Conservation (phyloP, 2,113 vertebrate species). For the Chroicocephalus ridibundus region DNA sequence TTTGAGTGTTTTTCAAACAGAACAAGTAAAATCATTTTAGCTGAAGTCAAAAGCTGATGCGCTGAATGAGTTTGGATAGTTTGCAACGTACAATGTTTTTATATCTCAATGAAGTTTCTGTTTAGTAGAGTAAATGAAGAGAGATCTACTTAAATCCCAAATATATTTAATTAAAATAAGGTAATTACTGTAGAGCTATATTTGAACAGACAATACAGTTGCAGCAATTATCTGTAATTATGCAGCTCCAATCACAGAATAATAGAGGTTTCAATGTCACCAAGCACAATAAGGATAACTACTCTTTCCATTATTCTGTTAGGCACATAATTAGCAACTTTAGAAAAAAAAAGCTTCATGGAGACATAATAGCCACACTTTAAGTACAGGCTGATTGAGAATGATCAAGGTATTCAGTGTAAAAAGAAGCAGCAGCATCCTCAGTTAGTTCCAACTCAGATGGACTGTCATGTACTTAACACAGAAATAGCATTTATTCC, state of each 20-base stretch:
- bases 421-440: background rate
- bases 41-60: background rate
- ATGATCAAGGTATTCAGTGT: conserved; percentile 9
- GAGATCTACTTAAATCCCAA: conserved; percentile 64
- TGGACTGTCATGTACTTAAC: background rate
- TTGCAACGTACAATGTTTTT: background rate
- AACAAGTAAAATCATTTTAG: background rate
- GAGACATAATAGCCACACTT: conserved; percentile 13
- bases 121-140: conserved; percentile 50
- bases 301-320: conserved; percentile 75
- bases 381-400: conserved; percentile 31
- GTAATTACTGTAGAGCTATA: conserved; percentile 71
- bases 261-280: conserved; percentile 77
- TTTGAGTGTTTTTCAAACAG: conserved; percentile 15
- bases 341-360: conserved; percentile 37
- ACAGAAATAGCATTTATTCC: background rate
- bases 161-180: conserved; percentile 78
- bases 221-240: conserved; percentile 74
- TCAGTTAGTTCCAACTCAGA: background rate
- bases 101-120: conserved; percentile 54
- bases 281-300: conserved; percentile 74
- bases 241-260: conserved; percentile 67
- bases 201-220: conserved; percentile 73
- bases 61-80: conserved; percentile 10
- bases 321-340: conserved; percentile 68